Base-by-base conservation (phyloP, 2,797 vertebrate species). In the Taenioides sp. region DNA sequence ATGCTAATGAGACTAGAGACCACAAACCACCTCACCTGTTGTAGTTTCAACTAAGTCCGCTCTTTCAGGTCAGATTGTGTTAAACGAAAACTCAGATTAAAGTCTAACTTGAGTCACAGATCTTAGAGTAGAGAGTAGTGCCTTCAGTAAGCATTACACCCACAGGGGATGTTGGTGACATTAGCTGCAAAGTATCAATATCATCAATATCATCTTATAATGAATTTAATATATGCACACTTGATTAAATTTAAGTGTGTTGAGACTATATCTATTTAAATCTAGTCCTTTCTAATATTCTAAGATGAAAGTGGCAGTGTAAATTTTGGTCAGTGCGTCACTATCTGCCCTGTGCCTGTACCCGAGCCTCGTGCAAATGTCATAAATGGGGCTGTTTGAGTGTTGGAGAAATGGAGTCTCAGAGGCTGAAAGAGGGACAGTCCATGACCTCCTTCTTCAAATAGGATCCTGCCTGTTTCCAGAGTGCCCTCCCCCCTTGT, bases 381-480 rank as follows among this genome's bases (percentile, higher is more conserved):
- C 87, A 87, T 81, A 94, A 93, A 82, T 90, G 77, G 92, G 92
- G 90, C 92, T 93, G 88, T 92, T 86, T 86, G 80, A 87, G 72
- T 77, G 47, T 91, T 89, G 88, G 80, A 88, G 81, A 89, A 86
- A 90, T 86, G 80, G 91, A 86, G 87, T 47, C 80, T 81, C 89
- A 79, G 83, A 67, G 78, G 83, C 84, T 89, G 85, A 92, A 93
- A 93, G 88, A 93, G 86, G 92, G 91, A 92, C 92, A 86, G 87
- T 85, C 85, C 86, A 76, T 84, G 93, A 93, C 93, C 94, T 92
- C 91, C 90, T 94, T 95, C 92, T 92, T 86, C 88, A 94, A 95
- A 95, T 95, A 94, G 93, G 87, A 77, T 88, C 84, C 85, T 90
- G 87, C 86, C 89, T 88, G 87, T 93, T 92, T 93, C 88, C 87